Evolutionary conservation across 2,797 vertebrate species (phyloP).

Genomic region (Spatula clypeata): DNA sequence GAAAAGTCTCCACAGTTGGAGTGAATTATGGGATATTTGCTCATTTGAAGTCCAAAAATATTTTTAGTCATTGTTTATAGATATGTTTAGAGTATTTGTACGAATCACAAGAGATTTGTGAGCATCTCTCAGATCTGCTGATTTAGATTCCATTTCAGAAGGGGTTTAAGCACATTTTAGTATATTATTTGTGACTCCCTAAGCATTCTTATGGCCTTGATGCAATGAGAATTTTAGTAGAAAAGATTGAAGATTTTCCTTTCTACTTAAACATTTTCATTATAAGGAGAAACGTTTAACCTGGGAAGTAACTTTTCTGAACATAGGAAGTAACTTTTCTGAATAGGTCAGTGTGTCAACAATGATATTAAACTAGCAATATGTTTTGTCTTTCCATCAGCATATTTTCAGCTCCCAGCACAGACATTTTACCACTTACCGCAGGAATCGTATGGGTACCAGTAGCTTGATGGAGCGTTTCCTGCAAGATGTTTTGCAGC

Average conservation of each 20-base stretch:
- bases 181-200: neutral
- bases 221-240: neutral
- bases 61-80: neutral
- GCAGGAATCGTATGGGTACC: constrained; percentile 75
- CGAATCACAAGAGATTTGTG: neutral
- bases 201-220: neutral
- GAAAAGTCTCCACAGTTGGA: neutral
- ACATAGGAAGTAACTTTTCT: neutral
- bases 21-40: neutral
- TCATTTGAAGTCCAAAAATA: neutral
- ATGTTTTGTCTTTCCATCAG: constrained; percentile 77
- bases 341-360: neutral
- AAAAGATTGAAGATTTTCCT: neutral
- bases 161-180: neutral
- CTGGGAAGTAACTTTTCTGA: neutral
- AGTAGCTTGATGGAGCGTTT: constrained; percentile 93
- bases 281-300: neutral
- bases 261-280: neutral
- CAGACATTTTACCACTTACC: constrained; percentile 85
- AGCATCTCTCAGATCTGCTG: neutral
- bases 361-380: neutral
- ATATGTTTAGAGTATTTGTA: neutral
- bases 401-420: constrained; percentile 92
- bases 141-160: neutral
- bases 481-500: constrained; percentile 91